These are phyloP conservation scores for Oreochromis mossambicus DNA, from an alignment of 2,797 vertebrate species.

Conservation along the genomic window DNA sequence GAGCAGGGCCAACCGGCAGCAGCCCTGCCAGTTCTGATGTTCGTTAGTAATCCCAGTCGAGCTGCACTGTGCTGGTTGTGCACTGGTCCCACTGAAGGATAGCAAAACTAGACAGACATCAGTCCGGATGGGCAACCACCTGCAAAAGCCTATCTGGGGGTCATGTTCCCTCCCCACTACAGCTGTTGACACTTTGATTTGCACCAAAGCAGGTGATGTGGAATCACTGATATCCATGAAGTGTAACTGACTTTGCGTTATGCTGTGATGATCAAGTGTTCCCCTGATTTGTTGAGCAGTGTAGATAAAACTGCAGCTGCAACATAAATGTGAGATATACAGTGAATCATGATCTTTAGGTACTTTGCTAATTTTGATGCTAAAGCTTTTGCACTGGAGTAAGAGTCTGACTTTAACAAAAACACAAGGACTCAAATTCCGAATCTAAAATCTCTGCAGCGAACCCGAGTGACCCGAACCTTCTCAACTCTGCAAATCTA, in stretches of 20 bases:
- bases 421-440: background rate
- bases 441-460: background rate
- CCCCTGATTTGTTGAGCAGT: background rate
- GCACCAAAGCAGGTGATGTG: background rate
- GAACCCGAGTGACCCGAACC: background rate
- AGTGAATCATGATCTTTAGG: background rate
- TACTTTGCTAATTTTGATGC: accelerated
- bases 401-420: background rate
- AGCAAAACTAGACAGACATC: background rate
- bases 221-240: background rate
- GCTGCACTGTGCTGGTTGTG: background rate
- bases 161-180: accelerated
- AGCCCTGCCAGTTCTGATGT: background rate
- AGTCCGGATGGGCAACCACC: background rate
- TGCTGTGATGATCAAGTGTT: background rate
- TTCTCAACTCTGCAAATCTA: background rate
- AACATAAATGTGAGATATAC: background rate
- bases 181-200: background rate
- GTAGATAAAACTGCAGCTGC: background rate
- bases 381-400: background rate
- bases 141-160: background rate
- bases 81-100: background rate
- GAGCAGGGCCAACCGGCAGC: background rate
- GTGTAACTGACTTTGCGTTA: background rate
- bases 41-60: background rate